These are phyloP conservation scores for Hylaea fasciaria DNA, from an alignment of 2,888 invertebrate species.

Conservation along the genomic window DNA sequence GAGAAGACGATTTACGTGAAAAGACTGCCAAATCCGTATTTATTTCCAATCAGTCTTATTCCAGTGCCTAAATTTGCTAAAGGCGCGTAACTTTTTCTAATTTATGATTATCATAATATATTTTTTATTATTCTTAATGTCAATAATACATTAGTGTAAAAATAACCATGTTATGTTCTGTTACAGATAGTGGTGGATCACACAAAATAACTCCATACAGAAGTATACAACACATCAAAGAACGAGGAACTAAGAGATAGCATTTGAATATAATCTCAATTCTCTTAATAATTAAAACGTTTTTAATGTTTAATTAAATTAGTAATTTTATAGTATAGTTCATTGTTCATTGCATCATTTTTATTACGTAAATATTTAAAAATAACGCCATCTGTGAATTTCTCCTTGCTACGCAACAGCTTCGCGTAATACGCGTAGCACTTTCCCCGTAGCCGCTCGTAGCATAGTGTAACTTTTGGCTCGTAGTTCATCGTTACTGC, in stretches of 20 bases:
- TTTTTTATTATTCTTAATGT: neutral
- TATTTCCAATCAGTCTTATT: slow-evolving; percentile 75
- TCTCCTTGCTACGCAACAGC: neutral
- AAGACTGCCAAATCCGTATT: slow-evolving; percentile 66
- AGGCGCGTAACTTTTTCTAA: slow-evolving; percentile 48
- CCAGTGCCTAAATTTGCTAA: slow-evolving; percentile 68
- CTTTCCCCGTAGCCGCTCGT: slow-evolving; percentile 9
- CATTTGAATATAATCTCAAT: neutral
- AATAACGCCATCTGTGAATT: slow-evolving; percentile 36
- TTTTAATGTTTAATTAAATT: slow-evolving; percentile 10
- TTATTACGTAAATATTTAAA: neutral
- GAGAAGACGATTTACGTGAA: slow-evolving; percentile 69
- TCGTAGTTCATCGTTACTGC: slow-evolving; percentile 25
- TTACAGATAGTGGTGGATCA: slow-evolving; percentile 57
- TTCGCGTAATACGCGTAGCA: neutral
- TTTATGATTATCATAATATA: slow-evolving; percentile 6
- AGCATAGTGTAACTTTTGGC: too few species aligned
- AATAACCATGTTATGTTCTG: slow-evolving; percentile 9
- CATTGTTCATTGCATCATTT: neutral
- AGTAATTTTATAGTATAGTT: slow-evolving; percentile 9
- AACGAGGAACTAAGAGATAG: slow-evolving; percentile 57
- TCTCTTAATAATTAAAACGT: neutral
- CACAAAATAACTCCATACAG: slow-evolving; percentile 50
- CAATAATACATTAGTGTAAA: too few species aligned
- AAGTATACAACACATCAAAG: slow-evolving; percentile 51